A percentile compares a stretch with the other conserved stretches of the same genome.
phyloP scores from a whole-genome alignment of 2,888 invertebrate genomes.

The Campoplex capitator region DNA sequence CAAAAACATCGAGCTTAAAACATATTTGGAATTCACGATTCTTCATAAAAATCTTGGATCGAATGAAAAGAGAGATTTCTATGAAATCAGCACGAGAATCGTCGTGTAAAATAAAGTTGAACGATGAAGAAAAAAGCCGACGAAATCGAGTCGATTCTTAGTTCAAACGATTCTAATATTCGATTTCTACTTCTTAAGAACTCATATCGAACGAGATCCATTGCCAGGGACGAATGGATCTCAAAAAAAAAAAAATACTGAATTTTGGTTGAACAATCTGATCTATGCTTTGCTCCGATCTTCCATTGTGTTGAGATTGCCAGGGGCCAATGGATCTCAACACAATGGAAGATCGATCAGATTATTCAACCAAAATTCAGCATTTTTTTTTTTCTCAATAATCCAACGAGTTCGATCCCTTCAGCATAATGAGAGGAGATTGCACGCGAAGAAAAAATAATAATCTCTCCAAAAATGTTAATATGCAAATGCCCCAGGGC shows the following conservation, averaged over 20 bases:
- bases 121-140: too few relatives aligned
- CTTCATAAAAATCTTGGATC: neutral
- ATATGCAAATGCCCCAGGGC: constrained; percentile 22
- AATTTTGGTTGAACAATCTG: too few relatives aligned
- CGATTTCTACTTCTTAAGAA: neutral
- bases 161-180: neutral
- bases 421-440: constrained; percentile 31
- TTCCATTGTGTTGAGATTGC: too few relatives aligned
- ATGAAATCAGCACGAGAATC: neutral
- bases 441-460: neutral
- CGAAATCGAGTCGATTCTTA: neutral
- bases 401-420: neutral
- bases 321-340: too few relatives aligned
- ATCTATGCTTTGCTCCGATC: too few relatives aligned
- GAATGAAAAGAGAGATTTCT: neutral
- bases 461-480: constrained; percentile 6
- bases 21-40: neutral
- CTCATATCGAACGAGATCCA: neutral
- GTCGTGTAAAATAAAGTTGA: neutral
- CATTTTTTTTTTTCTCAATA: neutral
- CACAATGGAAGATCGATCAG: too few relatives aligned
- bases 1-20: neutral
- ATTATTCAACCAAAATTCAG: too few relatives aligned
- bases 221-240: neutral
- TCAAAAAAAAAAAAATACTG: too few relatives aligned